These are phyloP conservation scores for Phocoena phocoena DNA, from an alignment of 2,113 vertebrate species.

Conservation along the genomic window DNA sequence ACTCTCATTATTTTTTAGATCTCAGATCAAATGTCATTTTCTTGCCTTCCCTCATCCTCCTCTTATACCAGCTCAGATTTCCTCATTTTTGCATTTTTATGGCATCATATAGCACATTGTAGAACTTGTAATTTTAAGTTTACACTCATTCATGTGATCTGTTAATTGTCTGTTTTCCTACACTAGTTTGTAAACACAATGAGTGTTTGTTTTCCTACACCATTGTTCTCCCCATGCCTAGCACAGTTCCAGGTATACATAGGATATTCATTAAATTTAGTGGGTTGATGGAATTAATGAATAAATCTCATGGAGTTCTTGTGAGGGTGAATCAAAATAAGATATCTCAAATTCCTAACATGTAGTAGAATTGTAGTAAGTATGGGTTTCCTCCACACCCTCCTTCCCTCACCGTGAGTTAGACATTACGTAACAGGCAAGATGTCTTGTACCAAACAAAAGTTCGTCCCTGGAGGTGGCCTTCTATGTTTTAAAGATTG, in stretches of 20 bases:
- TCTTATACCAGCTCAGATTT: neutral
- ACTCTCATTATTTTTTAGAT: conserved; percentile 1
- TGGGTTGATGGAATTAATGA: neutral
- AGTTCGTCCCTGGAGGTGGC: neutral
- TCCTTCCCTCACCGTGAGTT: neutral
- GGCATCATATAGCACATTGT: neutral
- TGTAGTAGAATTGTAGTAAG: neutral
- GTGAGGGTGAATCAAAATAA: conserved; percentile 13
- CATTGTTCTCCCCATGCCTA: neutral
- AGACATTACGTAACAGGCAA: neutral
- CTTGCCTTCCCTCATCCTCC: neutral
- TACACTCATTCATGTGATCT: neutral
- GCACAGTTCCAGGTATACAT: neutral
- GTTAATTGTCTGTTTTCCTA: neutral
- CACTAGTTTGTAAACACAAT: neutral
- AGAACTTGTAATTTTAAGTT: neutral
- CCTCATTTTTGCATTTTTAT: neutral
- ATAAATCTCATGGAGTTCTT: neutral
- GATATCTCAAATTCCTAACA: neutral
- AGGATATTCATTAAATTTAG: neutral
- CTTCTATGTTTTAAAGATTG: neutral
- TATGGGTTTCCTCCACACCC: neutral
- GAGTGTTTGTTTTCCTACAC: neutral
- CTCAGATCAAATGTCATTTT: neutral
- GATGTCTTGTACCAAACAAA: neutral